A percentile compares a stretch with the other conserved stretches of the same genome.
These are phyloP conservation scores for Numida meleagris DNA, from an alignment of 2,113 vertebrate genomes.

Conservation along the genomic window DNA sequence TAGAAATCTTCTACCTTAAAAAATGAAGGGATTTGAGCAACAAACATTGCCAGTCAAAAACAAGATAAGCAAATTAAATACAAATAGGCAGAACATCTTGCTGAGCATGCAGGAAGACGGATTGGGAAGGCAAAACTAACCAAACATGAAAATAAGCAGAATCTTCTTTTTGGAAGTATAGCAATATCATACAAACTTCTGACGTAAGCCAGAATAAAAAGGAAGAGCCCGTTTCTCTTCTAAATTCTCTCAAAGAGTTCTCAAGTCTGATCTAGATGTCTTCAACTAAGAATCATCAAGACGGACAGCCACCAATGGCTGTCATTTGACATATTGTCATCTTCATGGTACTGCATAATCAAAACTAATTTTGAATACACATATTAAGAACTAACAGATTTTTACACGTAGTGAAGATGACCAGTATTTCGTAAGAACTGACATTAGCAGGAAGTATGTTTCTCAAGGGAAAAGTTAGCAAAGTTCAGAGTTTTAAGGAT, in stretches of 20 bases:
- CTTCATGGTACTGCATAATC: background rate
- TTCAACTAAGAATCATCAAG: background rate
- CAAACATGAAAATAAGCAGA: background rate
- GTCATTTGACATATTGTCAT: background rate
- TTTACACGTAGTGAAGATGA: background rate
- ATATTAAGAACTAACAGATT: background rate
- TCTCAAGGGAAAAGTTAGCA: background rate
- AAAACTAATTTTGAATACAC: background rate
- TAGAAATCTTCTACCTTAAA: background rate
- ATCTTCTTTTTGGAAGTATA: background rate
- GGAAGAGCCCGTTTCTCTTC: accelerated
- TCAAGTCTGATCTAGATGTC: background rate
- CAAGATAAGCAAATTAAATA: background rate
- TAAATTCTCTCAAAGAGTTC: background rate
- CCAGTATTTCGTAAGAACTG: background rate
- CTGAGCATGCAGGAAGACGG: background rate
- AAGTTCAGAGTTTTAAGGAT: background rate
- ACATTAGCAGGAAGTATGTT: background rate
- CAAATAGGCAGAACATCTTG: background rate
- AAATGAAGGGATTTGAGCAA: background rate
- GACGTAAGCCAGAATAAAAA: background rate
- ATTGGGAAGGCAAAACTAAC: background rate
- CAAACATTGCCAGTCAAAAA: background rate
- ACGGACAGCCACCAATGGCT: background rate
- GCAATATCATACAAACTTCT: background rate